Percentiles rank a stretch among this genome's conserved stretches.
These are phyloP conservation scores for Tauraco hartlaubi DNA, from an alignment of 2,797 vertebrate genomes.

Conservation along the genomic window DNA sequence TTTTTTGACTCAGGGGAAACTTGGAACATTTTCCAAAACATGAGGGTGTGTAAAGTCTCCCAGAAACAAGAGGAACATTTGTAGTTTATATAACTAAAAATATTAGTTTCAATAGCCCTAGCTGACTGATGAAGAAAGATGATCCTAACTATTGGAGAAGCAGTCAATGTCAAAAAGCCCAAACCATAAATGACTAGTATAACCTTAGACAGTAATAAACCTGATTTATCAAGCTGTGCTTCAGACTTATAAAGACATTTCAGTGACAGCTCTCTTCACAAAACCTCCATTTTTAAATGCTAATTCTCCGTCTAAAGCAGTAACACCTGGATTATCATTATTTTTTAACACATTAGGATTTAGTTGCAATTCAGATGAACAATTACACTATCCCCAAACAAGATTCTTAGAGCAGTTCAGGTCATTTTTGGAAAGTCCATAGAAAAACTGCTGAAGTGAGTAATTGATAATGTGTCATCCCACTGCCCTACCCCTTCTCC, in stretches of 20 bases:
- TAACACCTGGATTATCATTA: not conserved
- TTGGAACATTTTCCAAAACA: conserved; percentile 55
- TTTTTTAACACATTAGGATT: not conserved
- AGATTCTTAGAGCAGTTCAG: not conserved
- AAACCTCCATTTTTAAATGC: not conserved
- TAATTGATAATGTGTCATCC: not conserved
- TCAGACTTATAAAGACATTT: conserved; percentile 3
- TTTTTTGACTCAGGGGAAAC: not conserved
- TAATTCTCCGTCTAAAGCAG: not conserved
- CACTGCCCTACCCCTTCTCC: not conserved
- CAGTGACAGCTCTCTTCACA: not conserved
- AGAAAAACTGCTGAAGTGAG: not conserved
- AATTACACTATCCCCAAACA: not conserved
- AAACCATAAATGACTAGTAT: conserved; percentile 9
- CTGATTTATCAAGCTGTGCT: not conserved
- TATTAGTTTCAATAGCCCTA: conserved; percentile 21
- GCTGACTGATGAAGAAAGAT: conserved; percentile 69
- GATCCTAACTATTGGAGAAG: conserved; percentile 39
- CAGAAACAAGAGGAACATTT: conserved; percentile 42
- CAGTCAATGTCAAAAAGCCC: conserved; percentile 52
- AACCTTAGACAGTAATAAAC: conserved; percentile 35
- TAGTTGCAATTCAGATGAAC: not conserved
- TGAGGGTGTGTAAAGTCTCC: conserved; percentile 8
- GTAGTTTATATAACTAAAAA: conserved; percentile 51
- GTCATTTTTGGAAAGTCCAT: not conserved